These are phyloP conservation scores for Syrrhaptes paradoxus DNA, from an alignment of 2,113 vertebrate species.

Conservation along the genomic window DNA sequence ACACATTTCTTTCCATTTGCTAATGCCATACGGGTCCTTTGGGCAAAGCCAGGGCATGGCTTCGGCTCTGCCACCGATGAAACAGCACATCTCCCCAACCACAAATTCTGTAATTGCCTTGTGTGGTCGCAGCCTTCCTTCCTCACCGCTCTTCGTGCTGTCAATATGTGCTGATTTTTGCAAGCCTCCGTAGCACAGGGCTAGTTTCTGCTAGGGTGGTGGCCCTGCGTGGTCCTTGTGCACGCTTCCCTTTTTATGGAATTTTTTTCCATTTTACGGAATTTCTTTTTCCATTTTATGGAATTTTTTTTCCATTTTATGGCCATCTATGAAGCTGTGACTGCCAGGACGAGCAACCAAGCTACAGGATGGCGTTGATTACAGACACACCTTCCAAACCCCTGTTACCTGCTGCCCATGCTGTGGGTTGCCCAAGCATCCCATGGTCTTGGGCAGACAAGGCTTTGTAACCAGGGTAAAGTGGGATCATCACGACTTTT, in stretches of 20 bases:
- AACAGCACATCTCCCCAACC: background rate
- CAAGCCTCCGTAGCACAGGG: background rate
- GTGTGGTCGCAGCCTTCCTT: background rate
- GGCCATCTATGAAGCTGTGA: background rate
- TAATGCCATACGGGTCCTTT: background rate
- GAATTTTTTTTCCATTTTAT: no score
- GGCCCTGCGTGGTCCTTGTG: background rate
- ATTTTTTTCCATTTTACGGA: no score
- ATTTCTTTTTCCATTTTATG: no score
- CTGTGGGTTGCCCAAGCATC: background rate
- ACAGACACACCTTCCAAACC: background rate
- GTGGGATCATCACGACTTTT: background rate
- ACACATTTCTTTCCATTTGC: background rate
- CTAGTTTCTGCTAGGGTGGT: background rate
- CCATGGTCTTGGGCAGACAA: background rate
- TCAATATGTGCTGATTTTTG: background rate
- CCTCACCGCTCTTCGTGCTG: background rate
- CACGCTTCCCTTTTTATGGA: accelerated
- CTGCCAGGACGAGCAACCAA: background rate
- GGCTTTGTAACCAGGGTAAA: background rate
- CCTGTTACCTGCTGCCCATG: background rate
- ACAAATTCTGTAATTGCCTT: accelerated
- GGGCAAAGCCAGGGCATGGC: background rate
- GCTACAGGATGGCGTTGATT: background rate
- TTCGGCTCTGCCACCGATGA: accelerated